phyloP scores from a whole-genome alignment of 2,888 invertebrate genomes.

The Omphaloscelis lunosa region DNA sequence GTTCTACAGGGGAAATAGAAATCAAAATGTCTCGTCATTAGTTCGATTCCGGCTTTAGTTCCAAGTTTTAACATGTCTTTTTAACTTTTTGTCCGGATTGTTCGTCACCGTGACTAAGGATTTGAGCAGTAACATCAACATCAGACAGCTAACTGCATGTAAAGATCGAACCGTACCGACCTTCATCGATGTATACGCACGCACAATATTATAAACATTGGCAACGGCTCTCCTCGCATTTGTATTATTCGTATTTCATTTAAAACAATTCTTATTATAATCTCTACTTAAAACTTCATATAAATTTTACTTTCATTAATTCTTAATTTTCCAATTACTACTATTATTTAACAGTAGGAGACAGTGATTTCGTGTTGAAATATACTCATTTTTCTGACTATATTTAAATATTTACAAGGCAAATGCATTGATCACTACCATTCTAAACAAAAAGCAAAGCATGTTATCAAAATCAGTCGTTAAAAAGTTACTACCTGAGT shows the following conservation, averaged over 20 bases:
- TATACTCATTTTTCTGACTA: background rate
- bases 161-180: slow-evolving; percentile 61
- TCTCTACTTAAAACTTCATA: slow-evolving; percentile 19
- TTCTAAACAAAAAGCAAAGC: slow-evolving; percentile 45
- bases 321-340: background rate
- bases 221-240: slow-evolving; percentile 57
- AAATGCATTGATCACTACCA: slow-evolving; percentile 34
- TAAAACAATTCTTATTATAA: slow-evolving; percentile 49
- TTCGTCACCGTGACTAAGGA: slow-evolving; percentile 45
- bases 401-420: slow-evolving; percentile 1
- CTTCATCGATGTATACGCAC: slow-evolving; percentile 65
- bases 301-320: slow-evolving; percentile 5
- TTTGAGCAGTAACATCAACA: slow-evolving; percentile 44
- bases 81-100: slow-evolving; percentile 18
- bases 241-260: slow-evolving; percentile 63
- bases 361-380: background rate
- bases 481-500: slow-evolving; percentile 64
- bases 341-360: background rate
- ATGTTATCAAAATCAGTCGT: slow-evolving; percentile 55
- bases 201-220: slow-evolving; percentile 68
- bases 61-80: background rate
- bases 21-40: slow-evolving; percentile 26
- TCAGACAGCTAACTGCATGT: slow-evolving; percentile 55
- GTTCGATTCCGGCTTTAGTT: slow-evolving; percentile 1
- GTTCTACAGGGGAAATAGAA: slow-evolving; percentile 14